phyloP scores from a whole-genome alignment of 2,797 vertebrate genomes.

The Hippocampus kuda region DNA sequence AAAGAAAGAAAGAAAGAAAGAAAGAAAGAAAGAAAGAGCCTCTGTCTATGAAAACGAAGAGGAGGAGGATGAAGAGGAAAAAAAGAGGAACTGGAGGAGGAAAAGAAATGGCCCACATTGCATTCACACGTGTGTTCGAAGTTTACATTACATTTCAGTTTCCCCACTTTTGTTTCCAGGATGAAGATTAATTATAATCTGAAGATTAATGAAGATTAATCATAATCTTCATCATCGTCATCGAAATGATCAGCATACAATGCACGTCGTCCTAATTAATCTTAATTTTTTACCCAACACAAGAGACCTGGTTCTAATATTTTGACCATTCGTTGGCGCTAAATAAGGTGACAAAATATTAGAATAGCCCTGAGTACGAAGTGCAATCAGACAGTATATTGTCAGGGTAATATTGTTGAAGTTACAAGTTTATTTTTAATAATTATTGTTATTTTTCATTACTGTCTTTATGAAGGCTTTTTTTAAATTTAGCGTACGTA shows the following conservation, averaged over 20 bases:
- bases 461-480: background rate
- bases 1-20: constrained; percentile 40
- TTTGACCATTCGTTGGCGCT: background rate
- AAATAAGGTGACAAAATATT: background rate
- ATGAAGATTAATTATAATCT: background rate
- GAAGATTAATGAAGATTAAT: too few relatives aligned
- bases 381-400: background rate
- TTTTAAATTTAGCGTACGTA: background rate
- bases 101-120: background rate
- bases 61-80: constrained; percentile 28
- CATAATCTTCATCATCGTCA: background rate
- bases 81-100: background rate
- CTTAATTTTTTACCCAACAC: background rate
- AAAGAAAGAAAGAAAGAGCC: constrained; percentile 52
- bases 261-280: background rate
- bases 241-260: background rate
- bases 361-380: background rate
- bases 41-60: background rate
- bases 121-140: too few relatives aligned
- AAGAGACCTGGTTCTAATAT: background rate
- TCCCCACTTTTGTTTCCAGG: too few relatives aligned
- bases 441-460: background rate
- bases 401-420: background rate
- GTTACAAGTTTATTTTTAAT: too few relatives aligned
- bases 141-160: too few relatives aligned